Evolutionary conservation across 2,113 vertebrate genomes (phyloP).

Genomic region (Urocynchramus pylzowi): DNA sequence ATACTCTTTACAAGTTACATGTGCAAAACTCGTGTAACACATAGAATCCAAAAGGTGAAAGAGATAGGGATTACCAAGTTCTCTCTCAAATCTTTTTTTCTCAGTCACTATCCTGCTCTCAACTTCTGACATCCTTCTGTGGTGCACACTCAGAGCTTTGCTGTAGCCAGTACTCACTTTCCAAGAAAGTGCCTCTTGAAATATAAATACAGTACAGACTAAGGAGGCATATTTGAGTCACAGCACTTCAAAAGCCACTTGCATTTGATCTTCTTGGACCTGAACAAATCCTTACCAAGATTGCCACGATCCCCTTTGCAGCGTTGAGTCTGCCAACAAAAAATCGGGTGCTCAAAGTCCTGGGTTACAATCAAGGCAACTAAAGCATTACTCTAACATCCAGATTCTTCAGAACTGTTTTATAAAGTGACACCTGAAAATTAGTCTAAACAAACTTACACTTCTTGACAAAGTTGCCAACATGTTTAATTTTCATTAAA

Average conservation of each 20-base stretch:
- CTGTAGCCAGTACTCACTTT: neutral
- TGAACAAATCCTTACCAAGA: neutral
- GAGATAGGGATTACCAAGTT: neutral
- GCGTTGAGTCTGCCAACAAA: neutral
- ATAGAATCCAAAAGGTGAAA: neutral
- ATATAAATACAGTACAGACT: neutral
- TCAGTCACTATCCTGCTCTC: neutral
- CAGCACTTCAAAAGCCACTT: neutral
- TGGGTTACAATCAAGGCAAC: neutral
- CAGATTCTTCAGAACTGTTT: neutral
- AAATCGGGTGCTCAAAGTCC: neutral
- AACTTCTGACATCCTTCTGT: neutral
- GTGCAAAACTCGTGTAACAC: neutral
- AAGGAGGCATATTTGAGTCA: neutral
- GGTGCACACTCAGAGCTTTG: neutral
- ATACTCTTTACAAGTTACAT: neutral
- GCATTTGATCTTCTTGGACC: neutral
- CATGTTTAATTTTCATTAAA: constrained; percentile 88
- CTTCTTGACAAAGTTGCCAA: constrained; percentile 90
- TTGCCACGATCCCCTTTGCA: neutral
- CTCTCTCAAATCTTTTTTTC: neutral
- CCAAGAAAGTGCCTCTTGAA: neutral
- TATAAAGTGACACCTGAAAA: neutral
- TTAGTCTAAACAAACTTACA: constrained; percentile 76
- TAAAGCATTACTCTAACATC: neutral